Conservation (phyloP, 1,140 invertebrate species). For the Leptinotarsa defecta region DNA sequence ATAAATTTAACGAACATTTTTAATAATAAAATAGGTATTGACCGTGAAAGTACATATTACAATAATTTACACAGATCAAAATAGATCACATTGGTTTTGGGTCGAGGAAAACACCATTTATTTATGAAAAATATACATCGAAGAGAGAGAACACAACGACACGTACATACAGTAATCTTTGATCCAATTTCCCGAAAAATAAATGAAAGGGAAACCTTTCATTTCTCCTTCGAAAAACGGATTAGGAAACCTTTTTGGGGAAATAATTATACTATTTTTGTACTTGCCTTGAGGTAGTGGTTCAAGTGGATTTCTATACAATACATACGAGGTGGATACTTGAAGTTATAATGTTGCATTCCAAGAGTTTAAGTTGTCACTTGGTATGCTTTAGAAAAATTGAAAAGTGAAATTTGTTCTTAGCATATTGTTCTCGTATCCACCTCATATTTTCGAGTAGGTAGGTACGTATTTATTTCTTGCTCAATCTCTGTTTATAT, state of each 20-base stretch:
- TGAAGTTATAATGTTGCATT: no score
- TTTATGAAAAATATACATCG: conserved; percentile 20
- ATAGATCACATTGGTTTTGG: conserved; percentile 44
- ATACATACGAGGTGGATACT: not conserved
- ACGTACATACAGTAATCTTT: conserved; percentile 22
- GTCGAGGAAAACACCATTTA: conserved; percentile 27
- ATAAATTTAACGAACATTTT: conserved; percentile 51
- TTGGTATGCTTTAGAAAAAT: no score
- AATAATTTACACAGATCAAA: conserved; percentile 49
- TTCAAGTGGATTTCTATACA: conserved; percentile 16
- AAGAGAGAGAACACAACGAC: conserved; percentile 23
- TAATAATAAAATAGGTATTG: conserved; percentile 56
- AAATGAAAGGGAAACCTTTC: conserved; percentile 28
- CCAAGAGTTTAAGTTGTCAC: no score
- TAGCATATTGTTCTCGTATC: not conserved
- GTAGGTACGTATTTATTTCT: not conserved
- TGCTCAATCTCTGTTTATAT: conserved; percentile 20
- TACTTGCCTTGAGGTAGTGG: conserved; percentile 33
- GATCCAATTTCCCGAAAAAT: conserved; percentile 29
- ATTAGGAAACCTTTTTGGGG: conserved; percentile 30
- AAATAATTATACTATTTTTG: conserved; percentile 19
- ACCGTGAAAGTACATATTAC: conserved; percentile 51
- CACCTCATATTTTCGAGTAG: not conserved
- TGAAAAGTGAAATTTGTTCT: not conserved
- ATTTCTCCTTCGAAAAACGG: conserved; percentile 21